Evolutionary conservation across 2,113 vertebrate genomes (phyloP), one percentile per base, ranked within the genome.

Genomic region (Seriola aureovittata): DNA sequence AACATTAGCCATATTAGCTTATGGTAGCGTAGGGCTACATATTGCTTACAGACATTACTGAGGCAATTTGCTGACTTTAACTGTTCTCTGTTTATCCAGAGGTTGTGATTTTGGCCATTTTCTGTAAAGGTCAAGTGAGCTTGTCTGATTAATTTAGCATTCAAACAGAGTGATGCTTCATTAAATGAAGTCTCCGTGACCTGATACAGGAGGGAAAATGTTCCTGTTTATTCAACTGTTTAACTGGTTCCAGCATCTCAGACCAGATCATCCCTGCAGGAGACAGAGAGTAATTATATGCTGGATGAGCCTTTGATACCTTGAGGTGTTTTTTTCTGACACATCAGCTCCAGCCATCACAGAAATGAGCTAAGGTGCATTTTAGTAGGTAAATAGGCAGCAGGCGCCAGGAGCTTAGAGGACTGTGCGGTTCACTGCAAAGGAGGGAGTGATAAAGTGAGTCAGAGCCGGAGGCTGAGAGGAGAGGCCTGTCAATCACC

Each of bases 201-300:
- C 57, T 71, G 25, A 77, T 69, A 79, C 60, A 78, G 3, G 10
- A 78, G 44, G 16, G 25, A 38, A 29, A 50, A 59, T 52, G 25
- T 81, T 70, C 50, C 36, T 59, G 72, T 69, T 81, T 64, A 80
- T 79, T 84, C 73, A 78, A 72, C 40, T 79, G 46, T 52, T 82
- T 80, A 88, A 91, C 81, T 84, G 71, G 62, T 81, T 85, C 29
- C 21, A 71, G 78, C 75, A 85, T 72, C 82, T 90, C 68, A 55
- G 68, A 76, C 59, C 38, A 44, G 17, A 65, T 83, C 85, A 69
- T 84, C n/a, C 77, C 88, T 76, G 32, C 76, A 86, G 91, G 82
- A 91, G 70, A 79, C 58, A 10, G 46, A 72, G 60, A 59, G 68
- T 90, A 88, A 94, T 93, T 88, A 93, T 71, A 78, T 67, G 57